phyloP scores from a whole-genome alignment of 2,888 invertebrate species.

The Eupithecia subumbrata region DNA sequence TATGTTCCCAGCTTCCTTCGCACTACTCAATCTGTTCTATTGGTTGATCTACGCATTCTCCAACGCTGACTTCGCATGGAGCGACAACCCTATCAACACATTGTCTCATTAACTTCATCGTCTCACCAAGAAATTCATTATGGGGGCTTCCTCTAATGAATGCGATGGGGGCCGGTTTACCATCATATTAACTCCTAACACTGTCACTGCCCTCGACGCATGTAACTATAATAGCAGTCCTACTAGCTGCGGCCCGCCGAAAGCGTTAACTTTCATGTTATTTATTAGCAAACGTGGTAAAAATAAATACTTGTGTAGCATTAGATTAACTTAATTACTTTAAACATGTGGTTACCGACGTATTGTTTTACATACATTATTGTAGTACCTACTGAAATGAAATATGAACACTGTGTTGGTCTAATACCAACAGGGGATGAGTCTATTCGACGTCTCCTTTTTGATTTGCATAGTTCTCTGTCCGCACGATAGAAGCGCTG shows the following conservation, averaged over 20 bases:
- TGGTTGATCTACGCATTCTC: conserved; percentile 94
- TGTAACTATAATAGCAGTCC: background rate
- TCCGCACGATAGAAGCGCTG: no score
- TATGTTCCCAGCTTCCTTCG: conserved; percentile 93
- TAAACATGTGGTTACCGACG: background rate
- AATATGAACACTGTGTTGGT: background rate
- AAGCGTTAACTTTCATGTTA: background rate
- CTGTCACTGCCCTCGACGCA: background rate
- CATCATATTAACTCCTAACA: background rate
- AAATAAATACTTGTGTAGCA: background rate
- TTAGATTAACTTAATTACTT: background rate
- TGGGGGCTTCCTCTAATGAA: background rate
- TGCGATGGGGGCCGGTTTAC: background rate
- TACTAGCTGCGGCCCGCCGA: background rate
- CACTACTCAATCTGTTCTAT: conserved; percentile 93
- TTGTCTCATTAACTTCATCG: conserved; percentile 69
- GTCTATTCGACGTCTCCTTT: no score
- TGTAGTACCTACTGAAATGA: background rate
- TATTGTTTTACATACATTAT: background rate
- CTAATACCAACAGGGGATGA: background rate
- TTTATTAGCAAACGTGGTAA: background rate
- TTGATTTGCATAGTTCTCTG: no score
- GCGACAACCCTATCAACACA: conserved; percentile 85
- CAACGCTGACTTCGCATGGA: conserved; percentile 90
- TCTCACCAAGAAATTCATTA: background rate